Evolutionary conservation across 2,113 vertebrate species (phyloP).

Genomic region (Seriola rivoliana): DNA sequence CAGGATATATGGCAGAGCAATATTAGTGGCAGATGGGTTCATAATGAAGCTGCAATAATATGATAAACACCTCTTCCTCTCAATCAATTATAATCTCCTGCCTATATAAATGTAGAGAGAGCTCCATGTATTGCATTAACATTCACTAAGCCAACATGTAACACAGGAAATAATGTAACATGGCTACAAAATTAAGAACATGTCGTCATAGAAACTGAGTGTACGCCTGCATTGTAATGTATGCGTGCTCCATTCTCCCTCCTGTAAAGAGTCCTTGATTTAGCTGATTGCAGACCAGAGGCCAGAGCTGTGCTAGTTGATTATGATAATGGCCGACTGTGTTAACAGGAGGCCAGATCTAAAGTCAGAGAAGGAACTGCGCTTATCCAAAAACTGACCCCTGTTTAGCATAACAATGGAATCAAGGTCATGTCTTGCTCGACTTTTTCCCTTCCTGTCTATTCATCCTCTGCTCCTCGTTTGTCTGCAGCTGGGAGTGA

Average conservation of each 20-base stretch:
- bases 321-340: slow-evolving; percentile 56
- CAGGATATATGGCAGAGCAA: not conserved
- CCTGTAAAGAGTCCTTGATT: slow-evolving; percentile 55
- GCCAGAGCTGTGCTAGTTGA: slow-evolving; percentile 41
- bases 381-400: slow-evolving; percentile 51
- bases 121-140: not conserved
- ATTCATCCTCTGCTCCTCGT: not conserved
- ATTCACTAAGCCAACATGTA: not conserved
- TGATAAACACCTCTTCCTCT: slow-evolving; percentile 5
- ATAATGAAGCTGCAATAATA: slow-evolving; percentile 10
- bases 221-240: slow-evolving; percentile 21
- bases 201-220: slow-evolving; percentile 8
- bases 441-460: slow-evolving; percentile 19
- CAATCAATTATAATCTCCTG: not conserved
- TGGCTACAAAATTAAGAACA: not conserved
- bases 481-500: not conserved
- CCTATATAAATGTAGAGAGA: not conserved
- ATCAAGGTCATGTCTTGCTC: slow-evolving; percentile 16
- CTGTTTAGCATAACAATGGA: slow-evolving; percentile 50
- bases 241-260: not conserved
- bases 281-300: slow-evolving; percentile 63
- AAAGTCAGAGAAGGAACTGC: slow-evolving; percentile 27
- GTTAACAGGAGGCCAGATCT: slow-evolving; percentile 57
- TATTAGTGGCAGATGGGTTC: not conserved
- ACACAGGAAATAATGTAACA: slow-evolving; percentile 1